These are phyloP conservation scores for Epiblema foenella DNA, from an alignment of 2,888 invertebrate genomes.

Conservation along the genomic window DNA sequence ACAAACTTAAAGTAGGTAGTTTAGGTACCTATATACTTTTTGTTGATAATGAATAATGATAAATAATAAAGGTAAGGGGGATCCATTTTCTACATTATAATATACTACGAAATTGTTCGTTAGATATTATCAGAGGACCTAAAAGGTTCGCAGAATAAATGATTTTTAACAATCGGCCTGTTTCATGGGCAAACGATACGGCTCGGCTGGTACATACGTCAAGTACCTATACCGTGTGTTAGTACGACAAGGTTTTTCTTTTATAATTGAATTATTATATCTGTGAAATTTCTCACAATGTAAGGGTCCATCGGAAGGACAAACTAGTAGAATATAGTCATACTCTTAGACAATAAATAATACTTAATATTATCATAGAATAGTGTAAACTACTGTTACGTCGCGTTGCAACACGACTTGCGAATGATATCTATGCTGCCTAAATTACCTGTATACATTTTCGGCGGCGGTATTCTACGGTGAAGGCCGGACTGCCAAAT, in stretches of 20 bases:
- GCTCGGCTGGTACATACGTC: no score
- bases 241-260: no score
- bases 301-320: neutral
- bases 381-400: neutral
- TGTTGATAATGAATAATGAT: neutral
- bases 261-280: no score
- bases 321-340: constrained; percentile 5
- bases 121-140: constrained; percentile 1
- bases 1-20: no score
- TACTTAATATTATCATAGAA: neutral
- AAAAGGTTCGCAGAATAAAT: constrained; percentile 2
- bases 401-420: neutral
- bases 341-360: neutral
- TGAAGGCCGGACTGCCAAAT: no score
- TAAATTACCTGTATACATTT: no score
- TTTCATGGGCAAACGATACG: no score
- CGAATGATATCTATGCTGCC: neutral
- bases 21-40: no score
- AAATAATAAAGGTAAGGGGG: no score
- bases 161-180: neutral
- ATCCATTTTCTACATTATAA: neutral
- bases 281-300: no score
- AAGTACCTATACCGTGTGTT: no score
- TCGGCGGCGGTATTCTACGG: no score
- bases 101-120: neutral